Base-by-base conservation (phyloP, 2,113 vertebrate species). In the Romanogobio albipinnatus region DNA sequence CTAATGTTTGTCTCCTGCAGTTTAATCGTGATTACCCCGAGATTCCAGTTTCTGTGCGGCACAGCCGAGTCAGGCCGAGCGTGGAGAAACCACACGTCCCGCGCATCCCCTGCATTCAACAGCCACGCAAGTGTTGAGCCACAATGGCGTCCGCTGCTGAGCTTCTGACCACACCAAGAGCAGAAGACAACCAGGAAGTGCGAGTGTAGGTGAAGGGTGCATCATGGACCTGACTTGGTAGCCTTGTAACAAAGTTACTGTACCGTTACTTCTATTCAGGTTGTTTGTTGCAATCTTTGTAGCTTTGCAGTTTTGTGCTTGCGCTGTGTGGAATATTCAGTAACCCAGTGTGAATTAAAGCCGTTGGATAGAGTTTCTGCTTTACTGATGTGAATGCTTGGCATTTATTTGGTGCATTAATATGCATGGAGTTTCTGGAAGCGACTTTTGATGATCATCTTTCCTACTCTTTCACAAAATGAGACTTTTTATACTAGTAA, bases 61-160 rank as follows among this genome's bases (percentile, higher is more conserved):
- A 97, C 91, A 93, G 95, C 88, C 97, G 95, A 89, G 92, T 96
- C 47, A 92, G 91, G 51, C 98, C 98, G 5, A 92, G 96, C 0
- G 70, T 96, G 91, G 96, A 98, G 92, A 99, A 97, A 92, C 84
- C 91, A 5, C 89, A 94, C 76, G 89, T 89, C 2, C 93, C 92
- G 39, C 95, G 94, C 89, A 92, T 91, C 47, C 24, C 74, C 87
- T 91, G 93, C 91, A 98, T 99, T 92, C 97, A 99, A 78, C 98
- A 99, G 93, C 98, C 98, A 14, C 94, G 96, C 86, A 99, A 97
- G 92, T 97, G 88, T 92, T 98, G 94, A 97, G 86, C 22, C 66
- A 86, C 86, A 53, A 13, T 19, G 2, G 53, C 78, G 26, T 76
- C 77, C 24, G 8, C 0, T 26, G 8, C 0, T n/a, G 62, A 13